phyloP scores from a whole-genome alignment of 2,113 vertebrate species.

The Thalassarche chlororhynchos region DNA sequence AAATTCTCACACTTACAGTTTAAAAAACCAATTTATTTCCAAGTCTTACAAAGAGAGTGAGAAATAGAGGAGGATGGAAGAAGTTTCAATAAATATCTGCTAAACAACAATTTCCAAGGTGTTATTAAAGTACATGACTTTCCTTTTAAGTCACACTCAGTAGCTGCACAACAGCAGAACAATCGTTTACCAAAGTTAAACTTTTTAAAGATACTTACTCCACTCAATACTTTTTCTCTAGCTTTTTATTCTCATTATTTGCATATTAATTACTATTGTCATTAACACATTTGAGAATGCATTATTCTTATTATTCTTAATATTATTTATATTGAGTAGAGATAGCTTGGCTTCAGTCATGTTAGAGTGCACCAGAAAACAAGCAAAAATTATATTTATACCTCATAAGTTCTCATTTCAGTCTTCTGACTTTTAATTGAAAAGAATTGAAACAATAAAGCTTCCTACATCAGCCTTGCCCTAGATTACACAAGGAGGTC shows the following conservation, averaged over 20 bases:
- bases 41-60: not conserved
- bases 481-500: not conserved
- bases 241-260: not conserved
- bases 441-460: not conserved
- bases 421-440: not conserved
- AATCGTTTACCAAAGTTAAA: not conserved
- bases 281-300: not conserved
- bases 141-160: not conserved
- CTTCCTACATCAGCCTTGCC: not conserved
- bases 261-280: not conserved
- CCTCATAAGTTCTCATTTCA: not conserved
- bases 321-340: not conserved
- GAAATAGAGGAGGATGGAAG: not conserved
- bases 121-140: not conserved
- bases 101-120: not conserved
- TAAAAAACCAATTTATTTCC: not conserved
- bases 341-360: not conserved
- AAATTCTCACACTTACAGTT: not conserved
- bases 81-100: not conserved
- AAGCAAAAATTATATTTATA: not conserved
- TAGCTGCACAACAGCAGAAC: not conserved
- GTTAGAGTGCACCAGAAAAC: not conserved
- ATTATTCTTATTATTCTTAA: not conserved
- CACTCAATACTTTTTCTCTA: not conserved
- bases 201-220: not conserved